These are phyloP conservation scores for Alcedo quadribrachys DNA, from an alignment of 2,797 vertebrate species.

Conservation along the genomic window DNA sequence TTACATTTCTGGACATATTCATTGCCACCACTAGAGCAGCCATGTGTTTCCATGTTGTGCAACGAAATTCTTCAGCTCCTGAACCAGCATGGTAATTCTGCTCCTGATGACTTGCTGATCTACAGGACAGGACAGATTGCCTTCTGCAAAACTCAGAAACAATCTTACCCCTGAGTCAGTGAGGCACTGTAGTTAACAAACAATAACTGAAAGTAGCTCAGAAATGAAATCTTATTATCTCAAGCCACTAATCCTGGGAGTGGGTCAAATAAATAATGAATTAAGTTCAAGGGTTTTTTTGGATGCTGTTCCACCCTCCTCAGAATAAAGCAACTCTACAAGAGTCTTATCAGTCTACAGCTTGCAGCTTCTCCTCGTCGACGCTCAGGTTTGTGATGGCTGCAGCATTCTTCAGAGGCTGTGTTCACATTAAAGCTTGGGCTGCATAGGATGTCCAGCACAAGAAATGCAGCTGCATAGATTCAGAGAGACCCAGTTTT, in stretches of 20 bases:
- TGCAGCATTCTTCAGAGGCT: neutral
- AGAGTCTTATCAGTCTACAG: neutral
- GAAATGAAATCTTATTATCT: neutral
- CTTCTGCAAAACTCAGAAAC: neutral
- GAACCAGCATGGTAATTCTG: neutral
- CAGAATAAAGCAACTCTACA: neutral
- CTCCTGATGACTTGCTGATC: neutral
- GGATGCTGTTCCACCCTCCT: neutral
- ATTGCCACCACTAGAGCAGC: neutral
- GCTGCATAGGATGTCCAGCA: neutral
- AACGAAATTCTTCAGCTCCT: neutral
- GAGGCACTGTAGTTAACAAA: neutral
- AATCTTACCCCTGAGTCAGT: neutral
- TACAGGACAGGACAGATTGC: neutral
- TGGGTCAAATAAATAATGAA: neutral
- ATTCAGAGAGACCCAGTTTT: neutral
- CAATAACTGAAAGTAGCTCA: neutral
- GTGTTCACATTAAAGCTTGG: neutral
- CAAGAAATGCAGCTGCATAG: neutral
- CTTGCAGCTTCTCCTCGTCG: neutral
- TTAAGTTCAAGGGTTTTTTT: neutral
- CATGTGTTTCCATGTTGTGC: neutral
- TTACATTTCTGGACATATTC: constrained; percentile 31
- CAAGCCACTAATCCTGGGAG: neutral
- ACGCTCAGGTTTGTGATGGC: rapidly evolving